These are phyloP conservation scores for Rhagium mordax DNA, from an alignment of 2,888 invertebrate genomes.

Conservation along the genomic window DNA sequence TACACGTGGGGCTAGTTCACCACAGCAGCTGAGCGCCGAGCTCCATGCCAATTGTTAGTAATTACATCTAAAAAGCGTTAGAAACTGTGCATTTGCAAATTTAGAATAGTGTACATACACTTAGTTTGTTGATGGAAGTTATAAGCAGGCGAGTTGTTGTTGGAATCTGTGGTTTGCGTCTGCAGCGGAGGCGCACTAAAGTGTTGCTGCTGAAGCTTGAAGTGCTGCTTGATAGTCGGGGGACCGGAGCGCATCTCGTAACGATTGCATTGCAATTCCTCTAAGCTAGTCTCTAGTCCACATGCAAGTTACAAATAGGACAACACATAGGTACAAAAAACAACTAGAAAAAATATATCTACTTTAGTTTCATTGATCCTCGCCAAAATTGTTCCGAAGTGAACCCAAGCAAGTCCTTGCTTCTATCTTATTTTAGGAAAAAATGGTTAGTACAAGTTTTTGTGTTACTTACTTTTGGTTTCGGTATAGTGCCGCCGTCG, in stretches of 20 bases:
- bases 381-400: not conserved
- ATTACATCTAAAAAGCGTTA: slow-evolving; percentile 41
- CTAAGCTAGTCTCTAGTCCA: slow-evolving; percentile 53
- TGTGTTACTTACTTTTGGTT: too few species aligned
- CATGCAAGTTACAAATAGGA: slow-evolving; percentile 50
- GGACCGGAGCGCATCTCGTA: slow-evolving; percentile 68
- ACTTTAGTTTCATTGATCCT: not conserved
- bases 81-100: slow-evolving; percentile 5
- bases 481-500: too few species aligned
- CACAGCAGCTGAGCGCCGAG: too few species aligned
- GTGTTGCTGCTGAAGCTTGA: slow-evolving; percentile 47
- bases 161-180: slow-evolving; percentile 61
- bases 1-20: too few species aligned
- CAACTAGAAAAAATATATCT: slow-evolving; percentile 18
- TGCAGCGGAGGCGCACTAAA: slow-evolving; percentile 43
- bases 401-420: too few species aligned
- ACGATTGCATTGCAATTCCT: slow-evolving; percentile 59
- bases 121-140: slow-evolving; percentile 63
- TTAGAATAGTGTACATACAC: slow-evolving; percentile 62
- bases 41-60: slow-evolving; percentile 15
- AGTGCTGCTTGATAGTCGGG: slow-evolving; percentile 62
- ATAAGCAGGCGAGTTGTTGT: slow-evolving; percentile 66
- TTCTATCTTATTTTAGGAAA: too few species aligned
- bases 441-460: too few species aligned
- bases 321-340: slow-evolving; percentile 36